Base-by-base conservation (phyloP, 2,888 invertebrate species). In the Synanthedon andrenaeformis region DNA sequence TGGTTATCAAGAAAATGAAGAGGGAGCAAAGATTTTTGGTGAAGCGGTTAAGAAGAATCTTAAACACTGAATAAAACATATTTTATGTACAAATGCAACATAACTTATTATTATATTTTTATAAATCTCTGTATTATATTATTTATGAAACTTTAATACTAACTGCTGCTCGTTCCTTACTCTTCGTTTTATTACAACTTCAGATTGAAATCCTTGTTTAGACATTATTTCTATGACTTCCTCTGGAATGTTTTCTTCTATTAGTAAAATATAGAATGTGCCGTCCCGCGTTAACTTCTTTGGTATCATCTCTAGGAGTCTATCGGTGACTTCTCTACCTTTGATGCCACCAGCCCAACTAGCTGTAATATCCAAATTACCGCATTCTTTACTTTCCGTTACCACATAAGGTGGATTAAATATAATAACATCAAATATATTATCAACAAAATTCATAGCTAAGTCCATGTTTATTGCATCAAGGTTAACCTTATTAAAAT, bases 391-490 rank as follows among this genome's bases (percentile, higher is more conserved):
- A 50, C 91, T 84, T 8, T 92, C 91, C 1, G 98, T 98, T 1
- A 96, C 94, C 48, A 99, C 99, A 88, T 99, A 99, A 0, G 99
- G 99, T 1, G 99, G 99, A 89, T 99, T 99, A 71, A 98, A 99
- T 53, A 99, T 72, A 54, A 99, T 88, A 19, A 99, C 66, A 89
- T 99, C 99, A 64, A 98, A 92, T 17, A 86, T 67, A 51, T 87
- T 79, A 54, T 81, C 71, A 35, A 77, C 73, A 54, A 96, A 84
- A 58, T 90, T 82, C 61, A 76, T 76, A 4, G 88, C 77, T 52
- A 96, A 82, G 76, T 93, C 91, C 89, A 92, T 92, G 57, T 89
- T 89, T 6, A 93, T 64, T 12, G 89, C 74, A 59, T 95, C 92
- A 19, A 95, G 69, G 14, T 70, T 61, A 2, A 91, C 89, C 4